A percentile compares a stretch with the other conserved stretches of the same genome.
phyloP scores from a whole-genome alignment of 1,140 invertebrate genomes.

The Trachymyrmex cornetzi region DNA sequence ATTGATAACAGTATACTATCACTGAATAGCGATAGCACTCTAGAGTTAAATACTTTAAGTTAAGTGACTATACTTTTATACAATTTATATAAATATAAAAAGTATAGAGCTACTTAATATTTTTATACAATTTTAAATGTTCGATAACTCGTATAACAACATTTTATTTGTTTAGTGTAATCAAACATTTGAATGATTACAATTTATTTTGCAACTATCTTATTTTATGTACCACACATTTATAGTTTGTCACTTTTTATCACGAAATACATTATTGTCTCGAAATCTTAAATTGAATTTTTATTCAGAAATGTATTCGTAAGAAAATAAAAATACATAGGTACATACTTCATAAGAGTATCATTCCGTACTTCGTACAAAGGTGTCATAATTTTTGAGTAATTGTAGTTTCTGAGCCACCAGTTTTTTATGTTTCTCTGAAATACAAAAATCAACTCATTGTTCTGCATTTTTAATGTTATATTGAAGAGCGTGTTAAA shows the following conservation, averaged over 20 bases:
- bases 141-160: neutral
- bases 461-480: neutral
- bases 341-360: neutral
- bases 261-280: neutral
- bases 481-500: neutral
- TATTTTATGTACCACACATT: neutral
- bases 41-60: neutral
- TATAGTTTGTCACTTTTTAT: neutral
- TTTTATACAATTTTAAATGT: neutral
- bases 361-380: neutral
- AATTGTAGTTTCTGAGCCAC: neutral
- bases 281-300: constrained; percentile 4
- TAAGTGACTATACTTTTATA: neutral
- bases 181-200: neutral
- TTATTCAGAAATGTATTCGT: neutral
- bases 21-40: too few relatives aligned
- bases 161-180: constrained; percentile 2
- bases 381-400: constrained; percentile 22
- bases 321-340: neutral
- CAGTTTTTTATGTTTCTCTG: neutral
- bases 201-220: neutral
- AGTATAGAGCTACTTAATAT: neutral
- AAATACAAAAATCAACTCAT: neutral
- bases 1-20: too few relatives aligned
- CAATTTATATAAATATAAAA: neutral